Base-by-base conservation (phyloP, 2,888 invertebrate species). In the Nomada fucata region DNA sequence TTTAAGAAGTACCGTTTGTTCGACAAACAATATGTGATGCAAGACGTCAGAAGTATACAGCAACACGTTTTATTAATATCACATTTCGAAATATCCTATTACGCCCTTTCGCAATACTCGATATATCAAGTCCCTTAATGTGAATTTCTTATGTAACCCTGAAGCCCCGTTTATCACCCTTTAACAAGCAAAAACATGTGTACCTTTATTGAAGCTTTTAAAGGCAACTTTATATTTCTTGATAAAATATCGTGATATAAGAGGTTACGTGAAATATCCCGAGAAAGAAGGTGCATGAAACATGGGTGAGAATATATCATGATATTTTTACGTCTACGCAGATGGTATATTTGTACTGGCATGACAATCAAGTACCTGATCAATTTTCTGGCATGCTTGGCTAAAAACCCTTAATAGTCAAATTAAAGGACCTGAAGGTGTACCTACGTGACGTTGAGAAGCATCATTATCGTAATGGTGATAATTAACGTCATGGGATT, bases 1-100 rank as follows among this genome's bases (percentile, higher is more conserved):
- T 78, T 67, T 23, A 78, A 47, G 72, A 78, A 60, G 55, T 15
- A 50, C 53, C 75, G 55, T 78, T 78, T 75, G 75, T 78, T 68
- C 47, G 18, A 57, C 75, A 55, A 75, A 78, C 78, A 78, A 74
- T 78, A 52, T 64, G 42, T 52, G 42, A 29, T 42, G 73, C 73
- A 42, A 52, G 23, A 65, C 73, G 73, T 59, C 59, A 23, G 52
- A 65, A 64, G 73, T 76, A 78, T 75, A 47, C 63, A 68, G 57
- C 68, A 68, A 70, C n/a, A 36, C 64, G 29, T 18, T 70, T 76
- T 69, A 77, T 76, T 67, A 76, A 79, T 67, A 59, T 26, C 26
- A 53, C 50, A 63, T 67, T 50, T 29, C 36, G 57, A 68, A 63
- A 52, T 18, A 50, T 76, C 44, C 61, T 61, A 63, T 76, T 63